Evolutionary conservation across 2,797 vertebrate species (phyloP).

Genomic region (Orestias chungarensis): DNA sequence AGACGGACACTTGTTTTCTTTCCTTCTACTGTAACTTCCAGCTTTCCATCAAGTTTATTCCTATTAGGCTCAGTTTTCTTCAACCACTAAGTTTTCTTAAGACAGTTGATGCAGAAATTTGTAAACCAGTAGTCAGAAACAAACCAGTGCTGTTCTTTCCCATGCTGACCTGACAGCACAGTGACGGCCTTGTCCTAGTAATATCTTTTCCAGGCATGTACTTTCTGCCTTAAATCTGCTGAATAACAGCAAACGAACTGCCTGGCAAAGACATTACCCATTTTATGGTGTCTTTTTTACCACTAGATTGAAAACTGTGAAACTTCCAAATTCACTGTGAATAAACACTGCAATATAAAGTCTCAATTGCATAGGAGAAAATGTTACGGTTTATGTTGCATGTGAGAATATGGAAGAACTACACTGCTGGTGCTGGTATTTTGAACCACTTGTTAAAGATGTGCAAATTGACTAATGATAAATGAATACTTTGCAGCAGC

Average conservation of each 20-base stretch:
- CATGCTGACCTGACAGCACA: slow-evolving; percentile 34
- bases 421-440: neutral
- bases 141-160: slow-evolving; percentile 40
- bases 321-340: slow-evolving; percentile 21
- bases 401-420: neutral
- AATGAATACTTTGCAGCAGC: neutral
- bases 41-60: slow-evolving; percentile 10
- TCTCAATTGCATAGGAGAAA: neutral
- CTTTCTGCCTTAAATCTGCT: slow-evolving; percentile 33
- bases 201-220: slow-evolving; percentile 62
- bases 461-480: neutral
- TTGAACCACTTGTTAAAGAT: neutral
- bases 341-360: slow-evolving; percentile 15
- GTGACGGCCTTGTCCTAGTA: slow-evolving; percentile 34
- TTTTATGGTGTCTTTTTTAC: slow-evolving; percentile 65
- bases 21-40: slow-evolving; percentile 22
- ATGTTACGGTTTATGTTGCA: neutral
- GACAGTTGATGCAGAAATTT: neutral
- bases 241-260: slow-evolving; percentile 49
- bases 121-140: slow-evolving; percentile 27
- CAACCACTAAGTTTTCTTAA: neutral
- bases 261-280: slow-evolving; percentile 67
- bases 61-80: slow-evolving; percentile 14
- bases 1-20: neutral
- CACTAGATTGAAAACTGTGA: slow-evolving; percentile 8